A percentile compares a stretch with the other conserved stretches of the same genome.
phyloP scores from a whole-genome alignment of 2,113 vertebrate genomes.

The Pseudopodoces humilis region DNA sequence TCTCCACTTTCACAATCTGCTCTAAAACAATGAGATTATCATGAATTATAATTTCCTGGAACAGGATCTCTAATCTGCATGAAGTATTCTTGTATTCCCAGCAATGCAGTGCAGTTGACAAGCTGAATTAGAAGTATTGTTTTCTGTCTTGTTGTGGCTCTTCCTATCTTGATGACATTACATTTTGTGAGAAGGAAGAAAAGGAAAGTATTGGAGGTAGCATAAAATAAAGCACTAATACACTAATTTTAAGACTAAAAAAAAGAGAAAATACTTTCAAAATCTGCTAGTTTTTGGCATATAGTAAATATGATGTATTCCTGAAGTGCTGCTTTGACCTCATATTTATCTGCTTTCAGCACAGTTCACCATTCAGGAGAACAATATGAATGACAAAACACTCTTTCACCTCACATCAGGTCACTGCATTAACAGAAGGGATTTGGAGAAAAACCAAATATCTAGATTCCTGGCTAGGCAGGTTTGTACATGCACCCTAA shows the following conservation, averaged over 20 bases:
- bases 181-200: background rate
- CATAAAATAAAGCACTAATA: background rate
- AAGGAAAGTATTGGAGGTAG: background rate
- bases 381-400: background rate
- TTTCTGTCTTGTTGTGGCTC: background rate
- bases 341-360: background rate
- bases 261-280: background rate
- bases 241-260: background rate
- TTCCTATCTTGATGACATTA: background rate
- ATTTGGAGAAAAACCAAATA: background rate
- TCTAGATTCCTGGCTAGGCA: background rate
- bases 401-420: background rate
- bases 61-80: background rate
- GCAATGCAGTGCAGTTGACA: background rate
- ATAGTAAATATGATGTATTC: background rate
- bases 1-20: background rate
- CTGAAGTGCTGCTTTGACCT: background rate
- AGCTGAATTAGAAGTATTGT: background rate
- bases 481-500: background rate
- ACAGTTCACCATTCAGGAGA: background rate
- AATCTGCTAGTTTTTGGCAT: fast-evolving
- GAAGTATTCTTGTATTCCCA: background rate
- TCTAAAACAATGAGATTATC: background rate
- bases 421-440: background rate
- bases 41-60: background rate